A percentile compares a stretch with the other conserved stretches of the same genome.
Evolutionary conservation across 2,113 vertebrate species (phyloP).

Genomic region (Jaculus jaculus): DNA sequence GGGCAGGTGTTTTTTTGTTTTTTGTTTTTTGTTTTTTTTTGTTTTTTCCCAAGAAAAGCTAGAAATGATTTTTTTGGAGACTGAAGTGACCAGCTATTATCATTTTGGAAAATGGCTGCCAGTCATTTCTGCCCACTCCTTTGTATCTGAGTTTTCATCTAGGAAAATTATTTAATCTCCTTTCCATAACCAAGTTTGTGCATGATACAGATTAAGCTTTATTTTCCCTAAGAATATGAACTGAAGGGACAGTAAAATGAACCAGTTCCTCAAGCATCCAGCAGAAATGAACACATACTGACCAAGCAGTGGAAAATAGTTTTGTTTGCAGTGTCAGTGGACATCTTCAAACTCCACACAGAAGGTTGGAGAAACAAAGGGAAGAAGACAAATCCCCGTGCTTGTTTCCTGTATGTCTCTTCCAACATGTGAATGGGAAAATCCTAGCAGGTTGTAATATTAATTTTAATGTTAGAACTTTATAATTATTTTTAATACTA

Average conservation of each 20-base stretch:
- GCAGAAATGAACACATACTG: slow-evolving; percentile 79
- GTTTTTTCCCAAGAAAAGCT: neutral
- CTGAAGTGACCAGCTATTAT: neutral
- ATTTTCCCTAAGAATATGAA: slow-evolving; percentile 64
- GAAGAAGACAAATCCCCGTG: neutral
- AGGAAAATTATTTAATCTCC: slow-evolving; percentile 56
- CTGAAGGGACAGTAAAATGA: slow-evolving; percentile 36
- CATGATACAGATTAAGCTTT: slow-evolving; percentile 54
- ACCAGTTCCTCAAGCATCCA: slow-evolving; percentile 70
- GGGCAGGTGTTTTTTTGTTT: too few species aligned
- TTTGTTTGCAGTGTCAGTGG: slow-evolving; percentile 78
- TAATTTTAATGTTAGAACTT: neutral
- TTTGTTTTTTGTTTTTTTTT: too few species aligned
- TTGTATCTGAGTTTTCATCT: neutral
- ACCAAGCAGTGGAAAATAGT: slow-evolving; percentile 82
- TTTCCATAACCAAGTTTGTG: slow-evolving; percentile 43
- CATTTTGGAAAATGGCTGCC: neutral
- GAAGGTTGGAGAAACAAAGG: slow-evolving; percentile 43
- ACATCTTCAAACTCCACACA: slow-evolving; percentile 62
- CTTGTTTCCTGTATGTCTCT: neutral
- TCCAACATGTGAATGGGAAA: neutral
- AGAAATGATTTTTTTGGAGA: neutral
- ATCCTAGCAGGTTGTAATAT: neutral
- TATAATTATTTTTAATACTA: neutral
- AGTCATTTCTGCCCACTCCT: slow-evolving; percentile 3